Evolutionary conservation across 2,888 invertebrate genomes (phyloP), one percentile per base, ranked within the genome.

Genomic region (Hirtodrosophila confusa): DNA sequence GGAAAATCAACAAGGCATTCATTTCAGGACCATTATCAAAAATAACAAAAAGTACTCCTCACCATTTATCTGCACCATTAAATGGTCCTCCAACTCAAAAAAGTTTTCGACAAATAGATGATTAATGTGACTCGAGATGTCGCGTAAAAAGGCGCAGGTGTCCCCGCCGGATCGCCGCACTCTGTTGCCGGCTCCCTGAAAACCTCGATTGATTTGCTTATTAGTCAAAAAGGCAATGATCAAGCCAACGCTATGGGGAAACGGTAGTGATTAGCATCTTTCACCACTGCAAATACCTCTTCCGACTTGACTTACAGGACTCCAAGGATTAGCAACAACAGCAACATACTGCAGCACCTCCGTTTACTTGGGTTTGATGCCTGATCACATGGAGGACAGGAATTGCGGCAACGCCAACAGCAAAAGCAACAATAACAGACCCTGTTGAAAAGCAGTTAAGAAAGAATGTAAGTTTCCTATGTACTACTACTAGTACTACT

Each of bases 191-290:
- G 95, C 92, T 24, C 93, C 93, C 51, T 93, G 92, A 40, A 94
- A 92, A 51, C 96, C 96, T 54, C 93, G 93, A 89, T 96, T 95
- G 92, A 96, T 93, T 88, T 96, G 95, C 86, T 96, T 95, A 91
- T 97, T 97, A 55, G 97, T 97, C 60, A 96, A 95, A 92, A 97
- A 97, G 50, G 97, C 95, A 90, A 97, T 96, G 47, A 98, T 96
- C 63, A 97, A 95, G 58, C 97, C 97, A 92, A 97, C 96, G 88
- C 97, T 97, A 50, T 8, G 2, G 23, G 7, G 8, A 12, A 27
- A 27, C 5, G 27, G 1, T 0, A 27, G 5, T 27, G 27, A 0
- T 27, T 5, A 27, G 27, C 27, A 27, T 27, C 27, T 27, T 27
- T 27, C 4, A 27, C 6, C 27, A 27, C 6, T 27, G 5, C 6